Conservation (phyloP, 1,140 invertebrate species). For the Lamellibrachia luymesi region DNA sequence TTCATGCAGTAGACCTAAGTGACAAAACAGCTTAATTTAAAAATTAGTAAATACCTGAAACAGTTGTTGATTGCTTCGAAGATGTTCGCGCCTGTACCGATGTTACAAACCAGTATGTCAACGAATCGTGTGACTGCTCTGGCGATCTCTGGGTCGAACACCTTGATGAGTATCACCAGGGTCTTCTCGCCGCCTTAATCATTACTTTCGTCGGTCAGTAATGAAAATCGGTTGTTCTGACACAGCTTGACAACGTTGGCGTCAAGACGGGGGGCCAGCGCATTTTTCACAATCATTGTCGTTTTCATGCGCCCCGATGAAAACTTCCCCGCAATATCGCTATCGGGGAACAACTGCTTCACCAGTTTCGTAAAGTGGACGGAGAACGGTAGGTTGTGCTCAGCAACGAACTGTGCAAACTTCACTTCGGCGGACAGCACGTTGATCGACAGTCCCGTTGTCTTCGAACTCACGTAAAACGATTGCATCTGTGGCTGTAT, state of each 20-base stretch:
- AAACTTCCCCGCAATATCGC: conserved; percentile 22
- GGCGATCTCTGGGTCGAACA: no score
- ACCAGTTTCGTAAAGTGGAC: conserved; percentile 28
- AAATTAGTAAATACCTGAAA: no score
- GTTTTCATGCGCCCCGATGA: conserved; percentile 25
- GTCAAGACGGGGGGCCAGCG: conserved; percentile 7
- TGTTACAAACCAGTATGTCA: no score
- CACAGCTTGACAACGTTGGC: conserved; percentile 14
- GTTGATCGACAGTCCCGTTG: not conserved
- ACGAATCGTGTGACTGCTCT: no score
- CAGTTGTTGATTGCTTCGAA: no score
- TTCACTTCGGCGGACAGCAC: conserved; percentile 11
- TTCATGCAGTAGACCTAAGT: no score
- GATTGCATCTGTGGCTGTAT: no score
- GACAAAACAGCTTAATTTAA: no score
- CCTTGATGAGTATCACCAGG: no score
- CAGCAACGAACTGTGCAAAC: conserved; percentile 23
- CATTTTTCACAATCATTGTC: conserved; percentile 27
- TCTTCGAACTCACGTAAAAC: conserved; percentile 12
- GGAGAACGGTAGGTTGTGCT: conserved; percentile 21
- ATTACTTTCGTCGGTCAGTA: no score
- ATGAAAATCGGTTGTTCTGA: not conserved
- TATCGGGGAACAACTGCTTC: conserved; percentile 26
- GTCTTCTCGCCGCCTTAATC: no score
- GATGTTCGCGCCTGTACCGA: no score